phyloP scores from a whole-genome alignment of 53 echinoderm and acorn worm species.

The Zoroaster sp. region DNA sequence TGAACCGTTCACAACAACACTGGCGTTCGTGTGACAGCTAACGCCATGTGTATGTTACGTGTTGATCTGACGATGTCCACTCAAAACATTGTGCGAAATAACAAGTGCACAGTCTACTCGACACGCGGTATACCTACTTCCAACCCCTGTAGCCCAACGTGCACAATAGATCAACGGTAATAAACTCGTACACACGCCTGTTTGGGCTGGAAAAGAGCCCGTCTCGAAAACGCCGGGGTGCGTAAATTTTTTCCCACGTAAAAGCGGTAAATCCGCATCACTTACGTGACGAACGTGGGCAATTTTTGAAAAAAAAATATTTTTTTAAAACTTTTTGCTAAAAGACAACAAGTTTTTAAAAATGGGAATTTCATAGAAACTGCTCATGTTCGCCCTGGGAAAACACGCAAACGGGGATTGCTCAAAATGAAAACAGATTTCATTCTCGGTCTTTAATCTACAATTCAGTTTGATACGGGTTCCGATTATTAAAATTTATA shows the following conservation, averaged over 20 bases:
- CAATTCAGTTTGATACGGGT: neutral
- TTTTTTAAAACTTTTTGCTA: too few species aligned
- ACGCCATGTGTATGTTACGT: neutral
- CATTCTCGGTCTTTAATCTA: neutral
- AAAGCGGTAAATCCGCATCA: too few species aligned
- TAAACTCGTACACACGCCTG: neutral
- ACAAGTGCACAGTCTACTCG: neutral
- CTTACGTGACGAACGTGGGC: too few species aligned
- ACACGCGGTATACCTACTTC: neutral
- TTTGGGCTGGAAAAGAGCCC: neutral
- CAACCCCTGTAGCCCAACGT: neutral
- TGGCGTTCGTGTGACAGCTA: neutral
- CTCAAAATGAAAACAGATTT: neutral
- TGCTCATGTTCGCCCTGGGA: too few species aligned
- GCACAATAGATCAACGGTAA: neutral
- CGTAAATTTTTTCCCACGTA: too few species aligned
- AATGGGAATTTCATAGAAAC: too few species aligned
- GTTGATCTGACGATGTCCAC: neutral
- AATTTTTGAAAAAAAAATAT: neutral
- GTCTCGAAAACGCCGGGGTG: too few species aligned
- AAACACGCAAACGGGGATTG: neutral
- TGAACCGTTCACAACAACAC: neutral
- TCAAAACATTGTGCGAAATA: neutral
- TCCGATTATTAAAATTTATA: neutral
- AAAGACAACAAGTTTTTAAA: too few species aligned